Evolutionary conservation across 2,797 vertebrate species (phyloP).

Genomic region (Acanthurus lineatus): DNA sequence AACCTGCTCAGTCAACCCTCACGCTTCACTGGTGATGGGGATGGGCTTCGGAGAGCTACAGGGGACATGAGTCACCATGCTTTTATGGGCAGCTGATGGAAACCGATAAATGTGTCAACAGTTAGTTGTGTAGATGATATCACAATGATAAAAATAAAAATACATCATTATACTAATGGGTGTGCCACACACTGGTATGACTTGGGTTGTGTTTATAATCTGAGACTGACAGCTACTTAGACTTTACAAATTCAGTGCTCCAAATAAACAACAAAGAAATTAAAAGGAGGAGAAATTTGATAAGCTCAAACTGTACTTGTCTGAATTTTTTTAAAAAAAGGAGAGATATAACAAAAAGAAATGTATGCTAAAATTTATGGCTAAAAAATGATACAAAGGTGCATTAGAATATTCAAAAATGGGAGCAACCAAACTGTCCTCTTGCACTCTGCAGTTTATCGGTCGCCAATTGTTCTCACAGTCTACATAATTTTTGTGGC

Average conservation of each 20-base stretch:
- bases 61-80: conserved; percentile 59
- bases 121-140: conserved; percentile 19
- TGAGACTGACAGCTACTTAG: neutral
- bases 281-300: neutral
- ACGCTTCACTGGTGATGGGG: conserved; percentile 45
- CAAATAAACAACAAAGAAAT: neutral
- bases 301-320: neutral
- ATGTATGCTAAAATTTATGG: too few relatives aligned
- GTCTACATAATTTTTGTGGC: neutral
- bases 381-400: neutral
- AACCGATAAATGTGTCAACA: conserved; percentile 38
- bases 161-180: neutral
- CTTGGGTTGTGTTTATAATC: conserved; percentile 1
- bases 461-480: neutral
- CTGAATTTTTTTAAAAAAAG: neutral
- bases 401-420: neutral
- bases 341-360: neutral
- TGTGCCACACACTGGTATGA: neutral
- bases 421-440: neutral
- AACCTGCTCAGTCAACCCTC: conserved; percentile 49
- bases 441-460: neutral
- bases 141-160: neutral
- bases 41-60: conserved; percentile 45
- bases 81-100: conserved; percentile 41
- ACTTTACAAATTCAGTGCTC: neutral